These are phyloP conservation scores for Felis catus DNA, from an alignment of 2,113 vertebrate species.

Conservation along the genomic window F.catus_Fca126_mat1.0 CM031428.1:10550501-10551000, in stretches of 20 bases:
- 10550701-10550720: conserved; percentile 16
- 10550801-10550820: conserved; percentile 79
- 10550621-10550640: conserved; percentile 50
- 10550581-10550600: conserved; percentile 18
- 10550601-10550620: not conserved
- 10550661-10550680: conserved; percentile 48
- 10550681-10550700: conserved; percentile 41
- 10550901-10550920: conserved; percentile 71
- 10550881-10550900: not conserved
- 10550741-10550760: conserved; percentile 83
- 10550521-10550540: conserved; percentile 41
- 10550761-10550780: conserved; percentile 85
- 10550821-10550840: conserved; percentile 72
- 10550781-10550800: conserved; percentile 83
- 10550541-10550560: conserved; percentile 19
- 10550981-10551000: conserved; percentile 26
- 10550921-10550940: conserved; percentile 66
- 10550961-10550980: conserved; percentile 72
- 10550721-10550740: conserved; percentile 72
- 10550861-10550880: conserved; percentile 69
- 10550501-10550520: conserved; percentile 29
- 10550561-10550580: conserved; percentile 10
- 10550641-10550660: conserved; percentile 54
- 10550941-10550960: conserved; percentile 46
- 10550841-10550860: conserved; percentile 58